Percentiles rank a stretch among this genome's conserved stretches.
These are phyloP conservation scores for Alligator mississippiensis DNA, from an alignment of 2,113 vertebrate genomes.

Conservation along the genomic window DNA sequence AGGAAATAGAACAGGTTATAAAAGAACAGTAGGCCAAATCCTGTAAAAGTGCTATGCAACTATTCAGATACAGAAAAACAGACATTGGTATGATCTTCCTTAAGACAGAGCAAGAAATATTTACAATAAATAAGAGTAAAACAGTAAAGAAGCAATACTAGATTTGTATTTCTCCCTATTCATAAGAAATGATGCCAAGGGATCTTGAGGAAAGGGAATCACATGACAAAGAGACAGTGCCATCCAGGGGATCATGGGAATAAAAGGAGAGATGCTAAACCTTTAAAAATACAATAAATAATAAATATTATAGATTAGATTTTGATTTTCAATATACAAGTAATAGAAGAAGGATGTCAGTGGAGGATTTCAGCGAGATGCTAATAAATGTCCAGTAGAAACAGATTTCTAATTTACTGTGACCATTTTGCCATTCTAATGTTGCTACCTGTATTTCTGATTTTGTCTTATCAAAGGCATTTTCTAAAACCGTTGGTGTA, in stretches of 20 bases:
- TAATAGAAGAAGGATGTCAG: neutral
- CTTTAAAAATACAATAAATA: neutral
- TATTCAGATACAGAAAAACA: neutral
- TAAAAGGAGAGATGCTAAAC: neutral
- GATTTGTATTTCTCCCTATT: neutral
- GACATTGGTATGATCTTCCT: neutral
- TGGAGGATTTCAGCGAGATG: neutral
- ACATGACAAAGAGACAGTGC: neutral
- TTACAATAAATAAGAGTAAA: neutral
- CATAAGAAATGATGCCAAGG: neutral
- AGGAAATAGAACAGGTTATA: neutral
- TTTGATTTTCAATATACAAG: neutral
- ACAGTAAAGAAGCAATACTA: neutral
- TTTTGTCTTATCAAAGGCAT: neutral
- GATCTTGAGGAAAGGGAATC: neutral
- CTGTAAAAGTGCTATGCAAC: neutral
- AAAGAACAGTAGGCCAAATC: neutral
- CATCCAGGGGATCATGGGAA: neutral
- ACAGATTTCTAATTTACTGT: neutral
- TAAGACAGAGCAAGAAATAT: neutral
- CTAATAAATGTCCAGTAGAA: neutral
- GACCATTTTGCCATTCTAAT: neutral
- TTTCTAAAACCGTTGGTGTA: constrained; percentile 20
- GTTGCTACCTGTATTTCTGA: neutral
- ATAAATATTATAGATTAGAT: neutral